phyloP scores from a whole-genome alignment of 2,888 invertebrate species.

The Brenthis daphne region DNA sequence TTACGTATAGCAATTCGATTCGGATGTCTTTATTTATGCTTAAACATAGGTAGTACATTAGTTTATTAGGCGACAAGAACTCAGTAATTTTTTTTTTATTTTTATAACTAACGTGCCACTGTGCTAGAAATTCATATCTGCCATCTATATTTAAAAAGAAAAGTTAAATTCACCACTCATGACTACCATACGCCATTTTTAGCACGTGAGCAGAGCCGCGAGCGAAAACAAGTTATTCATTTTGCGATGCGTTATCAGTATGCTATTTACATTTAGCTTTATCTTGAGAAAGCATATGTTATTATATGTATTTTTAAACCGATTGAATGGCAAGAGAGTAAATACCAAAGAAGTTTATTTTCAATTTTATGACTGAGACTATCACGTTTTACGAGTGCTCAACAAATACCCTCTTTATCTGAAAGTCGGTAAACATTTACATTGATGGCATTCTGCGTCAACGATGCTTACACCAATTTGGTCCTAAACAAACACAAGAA shows the following conservation, averaged over 20 bases:
- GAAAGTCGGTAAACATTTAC: conserved; percentile 51
- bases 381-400: conserved; percentile 43
- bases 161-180: no score
- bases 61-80: no score
- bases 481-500: conserved; percentile 57
- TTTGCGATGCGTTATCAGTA: background rate
- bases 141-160: no score
- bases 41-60: background rate
- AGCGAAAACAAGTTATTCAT: no score
- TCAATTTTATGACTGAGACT: conserved; percentile 41
- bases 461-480: conserved; percentile 46
- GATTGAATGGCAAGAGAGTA: conserved; percentile 27
- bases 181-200: no score
- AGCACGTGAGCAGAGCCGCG: background rate
- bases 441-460: conserved; percentile 56
- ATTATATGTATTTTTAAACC: conserved; percentile 20
- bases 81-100: no score
- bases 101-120: no score
- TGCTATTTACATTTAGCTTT: background rate
- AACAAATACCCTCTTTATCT: conserved; percentile 47
- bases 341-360: conserved; percentile 38
- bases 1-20: conserved; percentile 32
- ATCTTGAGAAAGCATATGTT: background rate
- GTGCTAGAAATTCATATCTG: no score
- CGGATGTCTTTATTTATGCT: conserved; percentile 32